Evolutionary conservation across 2,113 vertebrate species (phyloP).

Genomic region (Trematomus loennbergii): DNA sequence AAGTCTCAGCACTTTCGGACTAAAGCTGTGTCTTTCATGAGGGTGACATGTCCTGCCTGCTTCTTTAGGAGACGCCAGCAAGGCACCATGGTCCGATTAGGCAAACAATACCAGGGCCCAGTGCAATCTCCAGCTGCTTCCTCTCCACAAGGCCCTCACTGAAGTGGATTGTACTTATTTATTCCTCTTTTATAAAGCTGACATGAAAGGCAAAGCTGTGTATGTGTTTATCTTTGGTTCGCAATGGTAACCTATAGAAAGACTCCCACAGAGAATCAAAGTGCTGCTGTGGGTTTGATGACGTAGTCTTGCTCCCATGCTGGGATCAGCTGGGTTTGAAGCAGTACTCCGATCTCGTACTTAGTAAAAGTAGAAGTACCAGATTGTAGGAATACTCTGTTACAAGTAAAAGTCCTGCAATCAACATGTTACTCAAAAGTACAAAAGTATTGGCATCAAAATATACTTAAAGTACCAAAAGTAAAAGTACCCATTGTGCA

Average conservation of each 20-base stretch:
- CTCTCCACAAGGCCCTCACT: constrained; percentile 63
- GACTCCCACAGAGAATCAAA: constrained; percentile 66
- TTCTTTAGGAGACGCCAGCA: constrained; percentile 48
- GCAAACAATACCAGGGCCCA: constrained; percentile 75
- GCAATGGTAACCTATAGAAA: constrained; percentile 57
- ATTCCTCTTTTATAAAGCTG: constrained; percentile 66
- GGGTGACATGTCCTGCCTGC: constrained; percentile 47
- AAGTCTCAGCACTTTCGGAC: constrained; percentile 11
- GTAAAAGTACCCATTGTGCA: too few species aligned
- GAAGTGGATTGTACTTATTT: constrained; percentile 71
- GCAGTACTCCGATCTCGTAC: too few species aligned
- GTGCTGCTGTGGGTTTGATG: constrained; percentile 49
- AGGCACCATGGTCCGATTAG: constrained; percentile 61
- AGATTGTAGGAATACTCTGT: too few species aligned
- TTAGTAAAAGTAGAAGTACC: too few species aligned
- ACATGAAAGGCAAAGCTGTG: constrained; percentile 71
- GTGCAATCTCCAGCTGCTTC: constrained; percentile 80
- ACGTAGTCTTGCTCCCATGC: constrained; percentile 30
- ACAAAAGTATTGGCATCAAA: too few species aligned
- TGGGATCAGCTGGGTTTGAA: constrained; percentile 47
- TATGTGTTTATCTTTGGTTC: constrained; percentile 70
- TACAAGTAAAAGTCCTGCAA: too few species aligned
- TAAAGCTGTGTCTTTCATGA: constrained; percentile 35
- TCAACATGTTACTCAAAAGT: too few species aligned
- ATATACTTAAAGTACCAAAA: too few species aligned